A percentile compares a stretch with the other conserved stretches of the same genome.
Evolutionary conservation across 2,113 vertebrate genomes (phyloP).

Genomic region (Rhineura floridana): DNA sequence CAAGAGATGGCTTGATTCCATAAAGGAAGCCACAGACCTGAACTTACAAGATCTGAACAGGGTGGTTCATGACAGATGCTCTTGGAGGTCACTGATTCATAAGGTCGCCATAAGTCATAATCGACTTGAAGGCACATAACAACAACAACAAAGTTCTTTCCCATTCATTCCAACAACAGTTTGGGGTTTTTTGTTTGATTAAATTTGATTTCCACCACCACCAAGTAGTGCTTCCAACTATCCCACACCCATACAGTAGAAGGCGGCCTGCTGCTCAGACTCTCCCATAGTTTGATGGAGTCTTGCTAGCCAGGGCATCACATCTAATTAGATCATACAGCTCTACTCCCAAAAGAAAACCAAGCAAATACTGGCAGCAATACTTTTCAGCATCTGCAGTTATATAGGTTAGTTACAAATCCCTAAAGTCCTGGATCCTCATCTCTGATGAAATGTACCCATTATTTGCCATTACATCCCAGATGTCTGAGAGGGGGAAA

Average conservation of each 20-base stretch:
- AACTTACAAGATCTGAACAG: no score
- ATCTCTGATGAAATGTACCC: slow-evolving; percentile 50
- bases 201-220: not conserved
- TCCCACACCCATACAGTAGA: not conserved
- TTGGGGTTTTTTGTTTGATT: not conserved
- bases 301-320: slow-evolving; percentile 47
- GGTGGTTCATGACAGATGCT: no score
- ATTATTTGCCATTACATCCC: slow-evolving; percentile 39
- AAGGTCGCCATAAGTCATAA: no score
- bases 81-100: no score
- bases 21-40: no score
- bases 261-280: not conserved
- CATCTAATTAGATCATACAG: slow-evolving; percentile 61
- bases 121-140: no score
- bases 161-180: not conserved
- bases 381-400: slow-evolving; percentile 46
- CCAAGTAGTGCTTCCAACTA: not conserved
- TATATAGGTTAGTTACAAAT: slow-evolving; percentile 61
- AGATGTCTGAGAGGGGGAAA: slow-evolving; percentile 45
- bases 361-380: slow-evolving; percentile 56
- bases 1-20: no score
- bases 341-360: slow-evolving; percentile 60
- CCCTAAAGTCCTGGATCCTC: slow-evolving; percentile 58
- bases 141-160: no score
- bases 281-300: not conserved